Evolutionary conservation across 2,113 vertebrate species (phyloP).

Genomic region (Chamaetylas fuelleborni): DNA sequence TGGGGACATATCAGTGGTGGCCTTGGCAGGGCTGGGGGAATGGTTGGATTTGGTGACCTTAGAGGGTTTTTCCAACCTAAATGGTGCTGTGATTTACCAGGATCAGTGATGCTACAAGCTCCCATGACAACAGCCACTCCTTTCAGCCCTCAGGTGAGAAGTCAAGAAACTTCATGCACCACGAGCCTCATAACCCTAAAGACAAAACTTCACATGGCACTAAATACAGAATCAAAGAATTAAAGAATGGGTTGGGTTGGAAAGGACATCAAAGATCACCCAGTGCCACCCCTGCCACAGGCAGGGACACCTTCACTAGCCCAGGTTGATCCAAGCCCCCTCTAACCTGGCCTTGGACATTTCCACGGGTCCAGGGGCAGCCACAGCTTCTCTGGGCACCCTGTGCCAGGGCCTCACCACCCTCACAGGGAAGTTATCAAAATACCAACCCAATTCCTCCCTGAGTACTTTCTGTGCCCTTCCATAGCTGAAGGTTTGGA

Average conservation of each 20-base stretch:
- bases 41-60: background rate
- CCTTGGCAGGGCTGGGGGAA: too few species aligned
- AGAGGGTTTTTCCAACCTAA: background rate
- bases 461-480: background rate
- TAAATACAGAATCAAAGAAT: background rate
- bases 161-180: background rate
- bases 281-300: too few species aligned
- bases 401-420: accelerated
- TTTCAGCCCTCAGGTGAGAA: background rate
- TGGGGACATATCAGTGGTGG: background rate
- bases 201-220: background rate
- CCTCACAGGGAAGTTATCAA: background rate
- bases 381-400: background rate
- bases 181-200: background rate
- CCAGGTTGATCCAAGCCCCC: accelerated
- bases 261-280: background rate
- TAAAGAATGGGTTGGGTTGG: background rate
- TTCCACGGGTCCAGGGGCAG: background rate
- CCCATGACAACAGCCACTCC: background rate
- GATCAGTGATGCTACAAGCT: background rate
- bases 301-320: background rate
- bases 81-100: background rate
- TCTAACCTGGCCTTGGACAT: background rate
- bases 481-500: background rate
- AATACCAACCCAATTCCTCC: background rate